Percentiles rank a stretch among this genome's conserved stretches.
These are phyloP conservation scores for Acleris cristana DNA, from an alignment of 2,888 invertebrate species.

Conservation along the genomic window DNA sequence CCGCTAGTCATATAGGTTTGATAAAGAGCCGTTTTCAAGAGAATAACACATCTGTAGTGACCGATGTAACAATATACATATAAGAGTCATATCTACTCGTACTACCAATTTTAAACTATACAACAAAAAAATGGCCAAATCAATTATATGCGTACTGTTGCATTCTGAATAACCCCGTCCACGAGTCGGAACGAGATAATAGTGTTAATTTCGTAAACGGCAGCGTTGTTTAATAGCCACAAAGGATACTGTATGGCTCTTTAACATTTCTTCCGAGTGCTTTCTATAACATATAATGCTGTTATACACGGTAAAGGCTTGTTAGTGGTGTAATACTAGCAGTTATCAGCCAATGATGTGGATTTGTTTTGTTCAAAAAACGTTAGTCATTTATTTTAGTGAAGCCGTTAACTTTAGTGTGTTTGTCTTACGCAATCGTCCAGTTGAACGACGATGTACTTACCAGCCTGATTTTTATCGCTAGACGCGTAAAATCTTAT, in stretches of 20 bases:
- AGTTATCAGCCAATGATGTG: constrained; percentile 36
- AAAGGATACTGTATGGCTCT: constrained; percentile 51
- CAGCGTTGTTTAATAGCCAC: constrained; percentile 53
- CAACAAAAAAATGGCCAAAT: not conserved
- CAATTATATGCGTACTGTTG: not conserved
- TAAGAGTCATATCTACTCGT: no score
- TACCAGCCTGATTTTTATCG: no score
- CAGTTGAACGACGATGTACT: no score
- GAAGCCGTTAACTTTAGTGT: constrained; percentile 9
- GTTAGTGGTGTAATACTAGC: constrained; percentile 10
- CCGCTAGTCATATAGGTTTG: no score
- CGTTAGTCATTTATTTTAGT: constrained; percentile 37
- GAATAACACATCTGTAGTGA: no score
- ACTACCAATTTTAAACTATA: no score
- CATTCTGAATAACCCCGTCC: constrained; percentile 42
- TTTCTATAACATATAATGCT: constrained; percentile 32
- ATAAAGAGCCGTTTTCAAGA: no score
- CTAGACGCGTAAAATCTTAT: no score
- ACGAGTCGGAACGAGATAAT: constrained; percentile 60
- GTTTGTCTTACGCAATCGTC: no score
- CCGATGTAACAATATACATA: no score
- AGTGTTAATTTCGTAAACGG: constrained; percentile 70
- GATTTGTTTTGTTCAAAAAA: constrained; percentile 27
- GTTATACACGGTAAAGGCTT: constrained; percentile 14
- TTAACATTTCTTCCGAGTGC: constrained; percentile 37